Evolutionary conservation across 2,797 vertebrate species (phyloP), one percentile per base, ranked within the genome.

Genomic region (Enteromius mattozi): DNA sequence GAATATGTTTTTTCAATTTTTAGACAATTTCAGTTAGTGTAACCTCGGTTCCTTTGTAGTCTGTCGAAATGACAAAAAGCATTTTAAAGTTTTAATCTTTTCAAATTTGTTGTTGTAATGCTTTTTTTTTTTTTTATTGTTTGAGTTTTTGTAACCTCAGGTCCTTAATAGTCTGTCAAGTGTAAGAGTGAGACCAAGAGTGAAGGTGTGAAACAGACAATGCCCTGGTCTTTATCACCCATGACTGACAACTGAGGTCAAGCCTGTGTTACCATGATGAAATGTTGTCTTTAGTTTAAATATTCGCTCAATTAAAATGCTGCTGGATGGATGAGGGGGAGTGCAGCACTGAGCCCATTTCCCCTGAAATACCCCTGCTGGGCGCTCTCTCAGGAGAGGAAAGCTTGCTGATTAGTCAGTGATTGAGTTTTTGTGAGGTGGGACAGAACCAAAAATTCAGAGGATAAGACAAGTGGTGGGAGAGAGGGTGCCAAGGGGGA

Each of bases 381-480:
- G 86, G 92, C 1, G 0, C 71, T 86, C 47, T 83, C 47, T 88
- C 85, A 80, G 90, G 92, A 86, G 87, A 87, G 88, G 89, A 89
- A 91, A 88, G 85, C 87, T 89, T 90, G 78, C 89, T 92, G 91
- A 94, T 91, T 91, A 92, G 86, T 27, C 6, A 81, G 27, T 90
- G 90, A 79, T 74, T 69, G 71, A 91, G 85, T 88, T 70, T 51
- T 75, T 70, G 24, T 45, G 89, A 75, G 24, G 66, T 49, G 54
- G 6, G 68, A 24, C n/a, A 65, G 56, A 75, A 68, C 47, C 47
- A 49, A 74, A 80, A 54, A 76, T 33, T 24, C 35, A 0, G 13
- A 65, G 59, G 33, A 66, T 74, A 80, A 71, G 37, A 75, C 6
- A 56, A 69, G 61, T 35, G 37, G 56, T 66, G 59, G 59, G 59